phyloP scores from a whole-genome alignment of 2,797 vertebrate genomes.

The Liparis tanakae region DNA sequence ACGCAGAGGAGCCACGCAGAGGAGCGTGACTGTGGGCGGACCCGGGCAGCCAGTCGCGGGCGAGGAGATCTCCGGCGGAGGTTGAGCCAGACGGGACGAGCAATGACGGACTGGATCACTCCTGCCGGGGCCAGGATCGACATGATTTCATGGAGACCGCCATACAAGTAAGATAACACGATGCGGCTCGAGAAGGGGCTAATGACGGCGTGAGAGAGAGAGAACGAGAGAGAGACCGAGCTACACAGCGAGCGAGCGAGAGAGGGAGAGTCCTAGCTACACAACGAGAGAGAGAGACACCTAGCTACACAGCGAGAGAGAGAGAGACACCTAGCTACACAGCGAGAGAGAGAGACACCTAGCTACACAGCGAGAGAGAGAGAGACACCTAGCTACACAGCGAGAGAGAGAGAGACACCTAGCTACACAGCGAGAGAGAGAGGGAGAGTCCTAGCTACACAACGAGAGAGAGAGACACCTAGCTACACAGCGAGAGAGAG shows the following conservation, averaged over 20 bases:
- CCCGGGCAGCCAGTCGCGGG: constrained; percentile 43
- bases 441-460: not conserved
- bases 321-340: not conserved
- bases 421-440: not conserved
- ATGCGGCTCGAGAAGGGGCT: too few relatives aligned
- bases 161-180: constrained; percentile 68
- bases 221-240: not conserved
- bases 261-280: not conserved
- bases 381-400: too few relatives aligned
- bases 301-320: constrained; percentile 1
- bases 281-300: not conserved
- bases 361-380: too few relatives aligned
- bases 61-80: constrained; percentile 29
- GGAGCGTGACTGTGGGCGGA: constrained; percentile 63
- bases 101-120: constrained; percentile 60
- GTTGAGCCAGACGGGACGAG: constrained; percentile 60
- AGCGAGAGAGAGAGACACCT: not conserved
- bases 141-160: constrained; percentile 63
- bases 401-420: too few relatives aligned
- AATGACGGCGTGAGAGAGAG: not conserved
- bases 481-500: constrained; percentile 7
- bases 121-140: constrained; percentile 53
- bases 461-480: not conserved
- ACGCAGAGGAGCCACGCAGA: constrained; percentile 47
- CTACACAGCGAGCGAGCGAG: not conserved